Percentiles rank a stretch among this genome's conserved stretches.
phyloP scores from a whole-genome alignment of 2,888 invertebrate genomes.

The Pantelozetes paolii region DNA sequence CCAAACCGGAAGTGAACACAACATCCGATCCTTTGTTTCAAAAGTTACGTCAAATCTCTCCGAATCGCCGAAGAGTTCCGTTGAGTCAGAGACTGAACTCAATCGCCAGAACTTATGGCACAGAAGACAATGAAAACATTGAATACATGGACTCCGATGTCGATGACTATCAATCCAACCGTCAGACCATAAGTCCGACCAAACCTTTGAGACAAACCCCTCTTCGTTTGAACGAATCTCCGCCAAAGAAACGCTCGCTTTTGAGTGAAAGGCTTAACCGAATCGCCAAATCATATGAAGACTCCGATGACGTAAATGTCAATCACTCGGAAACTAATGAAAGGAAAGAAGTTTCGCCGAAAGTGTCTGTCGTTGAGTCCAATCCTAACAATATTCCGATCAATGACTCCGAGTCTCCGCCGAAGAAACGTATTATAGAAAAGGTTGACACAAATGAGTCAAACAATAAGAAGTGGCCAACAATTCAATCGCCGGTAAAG shows the following conservation, averaged over 20 bases:
- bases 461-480: neutral
- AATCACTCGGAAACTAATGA: too few species aligned
- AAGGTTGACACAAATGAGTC: neutral
- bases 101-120: slow-evolving; percentile 7
- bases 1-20: neutral
- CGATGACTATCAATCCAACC: neutral
- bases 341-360: neutral
- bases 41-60: neutral
- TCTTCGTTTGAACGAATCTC: neutral
- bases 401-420: neutral
- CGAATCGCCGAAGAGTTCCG: slow-evolving; percentile 7
- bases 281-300: neutral
- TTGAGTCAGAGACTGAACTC: slow-evolving; percentile 26
- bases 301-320: neutral
- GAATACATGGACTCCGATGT: neutral
- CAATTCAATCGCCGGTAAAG: neutral
- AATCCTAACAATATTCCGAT: neutral
- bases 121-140: neutral
- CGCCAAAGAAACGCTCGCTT: neutral
- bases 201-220: neutral
- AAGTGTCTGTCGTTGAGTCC: neutral
- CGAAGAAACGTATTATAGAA: too few species aligned
- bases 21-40: neutral
- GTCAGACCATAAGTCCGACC: neutral
- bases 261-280: neutral